Conservation (phyloP, 37 sponge, comb jelly and placozoan species). For the Agelas oroides region DNA sequence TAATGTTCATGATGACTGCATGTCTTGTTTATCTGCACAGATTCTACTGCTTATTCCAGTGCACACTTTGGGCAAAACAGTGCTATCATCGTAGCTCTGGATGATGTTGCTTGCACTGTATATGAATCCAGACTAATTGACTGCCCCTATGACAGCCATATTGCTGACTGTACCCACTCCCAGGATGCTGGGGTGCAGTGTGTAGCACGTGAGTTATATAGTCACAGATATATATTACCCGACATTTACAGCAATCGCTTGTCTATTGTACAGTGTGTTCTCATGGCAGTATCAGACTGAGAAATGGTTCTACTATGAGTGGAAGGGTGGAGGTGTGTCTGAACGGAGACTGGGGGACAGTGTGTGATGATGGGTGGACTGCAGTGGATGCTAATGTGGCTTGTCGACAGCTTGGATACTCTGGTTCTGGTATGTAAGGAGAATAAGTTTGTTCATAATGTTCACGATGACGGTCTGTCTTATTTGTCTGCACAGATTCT, state of each 20-base stretch:
- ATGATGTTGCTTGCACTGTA: not conserved
- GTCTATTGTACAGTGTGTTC: not conserved
- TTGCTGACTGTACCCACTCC: not conserved
- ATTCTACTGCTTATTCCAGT: not conserved
- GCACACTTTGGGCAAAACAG: not conserved
- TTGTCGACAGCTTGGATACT: constrained; percentile 1
- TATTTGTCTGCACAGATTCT: too few species aligned
- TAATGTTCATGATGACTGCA: too few species aligned
- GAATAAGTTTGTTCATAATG: too few species aligned
- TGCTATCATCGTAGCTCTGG: not conserved
- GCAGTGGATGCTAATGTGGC: constrained; percentile 11
- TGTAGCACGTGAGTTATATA: not conserved
- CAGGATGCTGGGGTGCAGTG: not conserved
- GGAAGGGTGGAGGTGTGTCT: constrained; percentile 51
- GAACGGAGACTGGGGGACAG: constrained; percentile 19
- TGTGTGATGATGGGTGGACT: constrained; percentile 24
- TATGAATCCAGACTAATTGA: not conserved
- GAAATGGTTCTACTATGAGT: not conserved
- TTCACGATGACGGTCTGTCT: too few species aligned
- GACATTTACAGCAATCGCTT: too few species aligned
- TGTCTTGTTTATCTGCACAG: too few species aligned
- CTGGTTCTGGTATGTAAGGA: constrained; percentile 3
- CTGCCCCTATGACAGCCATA: not conserved
- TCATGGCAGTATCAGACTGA: constrained; percentile 27
- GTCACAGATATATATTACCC: too few species aligned